phyloP scores from a whole-genome alignment of 2,113 vertebrate genomes.

The Aix galericulata region DNA sequence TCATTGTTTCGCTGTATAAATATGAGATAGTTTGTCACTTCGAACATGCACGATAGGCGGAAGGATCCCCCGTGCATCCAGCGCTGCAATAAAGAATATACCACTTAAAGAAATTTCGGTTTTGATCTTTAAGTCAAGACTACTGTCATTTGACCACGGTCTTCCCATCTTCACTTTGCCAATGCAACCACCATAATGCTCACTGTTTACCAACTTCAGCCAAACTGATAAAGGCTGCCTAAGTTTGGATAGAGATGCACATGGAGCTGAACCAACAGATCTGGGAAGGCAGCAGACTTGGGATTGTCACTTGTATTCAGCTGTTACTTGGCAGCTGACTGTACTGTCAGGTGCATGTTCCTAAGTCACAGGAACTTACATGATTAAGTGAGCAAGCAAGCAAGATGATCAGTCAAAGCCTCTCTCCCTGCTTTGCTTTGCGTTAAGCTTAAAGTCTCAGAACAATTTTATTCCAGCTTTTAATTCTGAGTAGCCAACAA shows the following conservation, averaged over 20 bases:
- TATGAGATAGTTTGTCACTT: too few relatives aligned
- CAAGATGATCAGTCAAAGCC: fast-evolving
- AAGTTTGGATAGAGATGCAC: background rate
- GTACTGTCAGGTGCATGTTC: background rate
- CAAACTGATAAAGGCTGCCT: background rate
- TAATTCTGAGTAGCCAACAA: background rate
- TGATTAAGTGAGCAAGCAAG: background rate
- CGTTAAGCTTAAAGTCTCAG: background rate
- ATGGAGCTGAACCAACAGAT: fast-evolving
- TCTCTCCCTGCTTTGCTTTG: background rate
- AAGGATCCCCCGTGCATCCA: too few relatives aligned
- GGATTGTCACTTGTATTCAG: background rate
- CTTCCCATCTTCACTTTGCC: background rate
- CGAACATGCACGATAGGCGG: too few relatives aligned
- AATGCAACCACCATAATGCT: background rate
- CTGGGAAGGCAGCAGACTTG: background rate
- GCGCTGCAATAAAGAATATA: too few relatives aligned
- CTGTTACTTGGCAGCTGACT: fast-evolving
- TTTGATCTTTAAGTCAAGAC: too few relatives aligned
- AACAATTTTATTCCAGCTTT: background rate
- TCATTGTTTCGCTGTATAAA: too few relatives aligned
- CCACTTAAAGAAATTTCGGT: too few relatives aligned
- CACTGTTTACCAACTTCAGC: background rate
- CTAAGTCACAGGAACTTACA: background rate
- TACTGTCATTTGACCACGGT: background rate